These are phyloP conservation scores for Microchirus variegatus DNA, from an alignment of 2,797 vertebrate genomes.

Conservation along the genomic window DNA sequence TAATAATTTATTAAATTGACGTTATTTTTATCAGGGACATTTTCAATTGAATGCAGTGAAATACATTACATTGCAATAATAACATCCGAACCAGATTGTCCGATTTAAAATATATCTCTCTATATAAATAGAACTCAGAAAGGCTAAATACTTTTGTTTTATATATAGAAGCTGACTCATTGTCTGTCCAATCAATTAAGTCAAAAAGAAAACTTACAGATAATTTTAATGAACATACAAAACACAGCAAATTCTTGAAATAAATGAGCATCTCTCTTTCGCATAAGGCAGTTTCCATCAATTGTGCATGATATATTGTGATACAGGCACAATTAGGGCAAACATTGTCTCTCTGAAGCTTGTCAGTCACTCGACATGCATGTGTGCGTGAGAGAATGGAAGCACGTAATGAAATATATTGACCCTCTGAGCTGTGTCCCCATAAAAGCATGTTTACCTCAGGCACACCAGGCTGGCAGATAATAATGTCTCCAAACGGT, in stretches of 20 bases:
- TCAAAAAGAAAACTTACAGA: slow-evolving; percentile 38
- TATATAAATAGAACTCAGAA: no score
- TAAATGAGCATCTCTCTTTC: slow-evolving; percentile 66
- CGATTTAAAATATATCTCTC: no score
- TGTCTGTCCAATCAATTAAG: no score
- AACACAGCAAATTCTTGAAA: slow-evolving; percentile 65
- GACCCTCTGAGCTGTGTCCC: slow-evolving; percentile 21
- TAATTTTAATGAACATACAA: slow-evolving; percentile 74
- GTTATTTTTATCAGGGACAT: not conserved
- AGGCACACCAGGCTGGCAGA: slow-evolving; percentile 57
- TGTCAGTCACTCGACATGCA: slow-evolving; percentile 23
- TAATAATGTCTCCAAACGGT: slow-evolving; percentile 3
- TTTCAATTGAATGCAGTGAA: not conserved
- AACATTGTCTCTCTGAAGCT: slow-evolving; percentile 19
- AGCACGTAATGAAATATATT: slow-evolving; percentile 37
- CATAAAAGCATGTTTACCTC: slow-evolving; percentile 30
- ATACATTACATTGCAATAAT: not conserved
- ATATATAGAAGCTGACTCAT: no score
- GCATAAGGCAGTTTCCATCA: slow-evolving; percentile 60
- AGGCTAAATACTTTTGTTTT: no score
- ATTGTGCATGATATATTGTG: slow-evolving; percentile 44
- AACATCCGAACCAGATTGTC: not conserved
- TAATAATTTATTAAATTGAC: not conserved
- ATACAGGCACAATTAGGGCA: slow-evolving; percentile 44
- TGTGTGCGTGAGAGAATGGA: slow-evolving; percentile 27